Base-by-base conservation (phyloP, 2,113 vertebrate species). In the Baryphthengus martii region DNA sequence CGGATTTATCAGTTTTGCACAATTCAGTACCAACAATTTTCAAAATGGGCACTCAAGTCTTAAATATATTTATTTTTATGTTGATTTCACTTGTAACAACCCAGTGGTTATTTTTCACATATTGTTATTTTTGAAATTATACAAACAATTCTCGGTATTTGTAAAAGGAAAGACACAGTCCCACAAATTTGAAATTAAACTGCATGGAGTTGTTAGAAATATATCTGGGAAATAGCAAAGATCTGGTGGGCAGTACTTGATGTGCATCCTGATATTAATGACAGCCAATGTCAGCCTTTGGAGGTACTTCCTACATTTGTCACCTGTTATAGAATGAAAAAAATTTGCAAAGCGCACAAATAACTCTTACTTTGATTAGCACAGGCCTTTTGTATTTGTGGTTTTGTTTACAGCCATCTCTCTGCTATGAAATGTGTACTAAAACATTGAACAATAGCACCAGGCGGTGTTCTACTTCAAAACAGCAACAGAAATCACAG, bases 381-480 rank as follows among this genome's bases (percentile, higher is more conserved):
- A 29, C 13, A 73, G 40, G 19, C 35, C 45, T 86, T 73, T n/a
- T n/a, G n/a, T 82, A 61, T 88, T 85, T 88, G n/a, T 70, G 31
- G 40, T 66, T 88, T 91, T 88, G 66, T 94, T 93, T 90, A 44
- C 44, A 76, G 19, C 89, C 84, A 81, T 79, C 37, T 73, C 24
- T 44, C 0, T 26, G 31, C 62, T 61, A 28, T 39, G 56, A 93
- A 93, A 68, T 61, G 53, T 79, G 39, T 90, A 65, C 44, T 59
- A 18, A 91, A 95, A 68, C 82, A 66, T 7, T n/a, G 85, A 91
- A 93, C 84, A 91, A 52, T 65, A 94, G 88, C 37, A 82, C 66
- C 66, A 87, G 71, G 68, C 58, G 86, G 40, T 9, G 5, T 85
- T 95, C 52, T 63, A 28, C 47, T 85, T 85, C 42, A 85, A 81